Evolutionary conservation across 2,888 invertebrate species (phyloP).

Genomic region (Mystacides longicornis): DNA sequence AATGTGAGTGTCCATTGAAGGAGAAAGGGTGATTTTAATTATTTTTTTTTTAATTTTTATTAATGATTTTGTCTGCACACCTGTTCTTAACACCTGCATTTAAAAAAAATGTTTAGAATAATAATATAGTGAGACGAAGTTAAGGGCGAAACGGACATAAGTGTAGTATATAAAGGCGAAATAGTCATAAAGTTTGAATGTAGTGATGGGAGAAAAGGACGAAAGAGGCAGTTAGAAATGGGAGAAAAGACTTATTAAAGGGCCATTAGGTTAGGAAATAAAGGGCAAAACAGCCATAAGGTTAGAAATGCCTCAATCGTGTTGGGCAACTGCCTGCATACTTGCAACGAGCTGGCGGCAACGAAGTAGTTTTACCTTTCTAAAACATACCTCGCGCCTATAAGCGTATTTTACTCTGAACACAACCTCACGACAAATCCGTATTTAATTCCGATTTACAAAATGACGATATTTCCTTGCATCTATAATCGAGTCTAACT

Average conservation of each 20-base stretch:
- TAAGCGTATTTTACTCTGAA: not conserved
- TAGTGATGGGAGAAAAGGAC: too few relatives aligned
- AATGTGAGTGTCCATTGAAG: not conserved
- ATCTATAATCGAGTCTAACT: not conserved
- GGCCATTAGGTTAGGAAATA: too few relatives aligned
- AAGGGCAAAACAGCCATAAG: too few relatives aligned
- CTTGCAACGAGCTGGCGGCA: too few relatives aligned
- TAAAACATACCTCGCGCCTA: not conserved
- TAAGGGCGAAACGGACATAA: too few relatives aligned
- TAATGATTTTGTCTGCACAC: not conserved
- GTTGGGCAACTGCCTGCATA: too few relatives aligned
- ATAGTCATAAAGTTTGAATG: too few relatives aligned
- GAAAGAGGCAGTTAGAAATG: too few relatives aligned
- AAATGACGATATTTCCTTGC: conserved; percentile 1
- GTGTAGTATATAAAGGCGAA: too few relatives aligned
- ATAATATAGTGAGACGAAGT: not conserved
- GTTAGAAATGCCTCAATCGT: too few relatives aligned
- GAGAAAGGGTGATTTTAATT: not conserved
- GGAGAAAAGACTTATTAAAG: too few relatives aligned
- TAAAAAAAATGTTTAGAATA: not conserved
- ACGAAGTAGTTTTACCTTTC: conserved; percentile 1
- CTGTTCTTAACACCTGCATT: not conserved
- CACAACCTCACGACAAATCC: not conserved
- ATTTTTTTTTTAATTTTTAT: not conserved
- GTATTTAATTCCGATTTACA: not conserved